phyloP scores from a whole-genome alignment of 2,113 vertebrate species.

The Oryctolagus cuniculus region mOryCun1.1 NC_091442.1:107401001-107401500 shows the following conservation, averaged over 20 bases:
- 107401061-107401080: constrained; percentile 60
- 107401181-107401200: not conserved
- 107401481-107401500: too few relatives aligned
- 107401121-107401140: constrained; percentile 41
- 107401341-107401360: not conserved
- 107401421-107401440: not conserved
- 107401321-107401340: not conserved
- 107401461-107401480: not conserved
- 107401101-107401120: constrained; percentile 55
- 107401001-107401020: not conserved
- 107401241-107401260: not conserved
- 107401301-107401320: rapidly evolving
- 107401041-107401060: not conserved
- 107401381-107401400: too few relatives aligned
- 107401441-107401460: not conserved
- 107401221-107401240: not conserved
- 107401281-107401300: rapidly evolving
- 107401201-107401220: not conserved
- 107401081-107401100: constrained; percentile 52
- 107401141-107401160: constrained; percentile 56
- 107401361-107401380: not conserved
- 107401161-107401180: constrained; percentile 41
- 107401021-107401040: not conserved
- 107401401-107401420: not conserved
- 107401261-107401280: not conserved